Evolutionary conservation across 2,113 vertebrate species (phyloP).

Genomic region (Pandion haliaetus): DNA sequence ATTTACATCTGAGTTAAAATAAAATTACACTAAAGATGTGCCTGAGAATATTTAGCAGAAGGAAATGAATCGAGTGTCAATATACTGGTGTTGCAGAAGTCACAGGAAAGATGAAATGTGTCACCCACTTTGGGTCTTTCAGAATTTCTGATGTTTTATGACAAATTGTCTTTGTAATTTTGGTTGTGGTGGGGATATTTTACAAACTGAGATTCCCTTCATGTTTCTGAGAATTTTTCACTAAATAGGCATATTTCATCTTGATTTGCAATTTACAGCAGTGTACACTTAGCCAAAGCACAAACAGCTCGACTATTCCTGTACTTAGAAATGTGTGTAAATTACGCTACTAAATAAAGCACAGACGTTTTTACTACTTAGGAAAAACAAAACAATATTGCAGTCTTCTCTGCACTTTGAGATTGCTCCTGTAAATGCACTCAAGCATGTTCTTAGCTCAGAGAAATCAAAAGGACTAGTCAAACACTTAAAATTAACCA

Average conservation of each 20-base stretch:
- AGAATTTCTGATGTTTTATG: not conserved
- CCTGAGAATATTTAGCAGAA: not conserved
- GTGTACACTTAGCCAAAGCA: not conserved
- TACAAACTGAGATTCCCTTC: not conserved
- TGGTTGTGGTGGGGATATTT: not conserved
- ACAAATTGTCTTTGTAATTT: not conserved
- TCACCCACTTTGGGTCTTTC: not conserved
- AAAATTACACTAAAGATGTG: not conserved
- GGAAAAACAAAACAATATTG: slow-evolving; percentile 15
- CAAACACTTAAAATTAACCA: slow-evolving; percentile 4
- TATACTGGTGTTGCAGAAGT: not conserved
- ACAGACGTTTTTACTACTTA: not conserved
- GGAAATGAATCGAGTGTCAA: not conserved
- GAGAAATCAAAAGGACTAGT: slow-evolving; percentile 24
- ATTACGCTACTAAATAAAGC: slow-evolving; percentile 1
- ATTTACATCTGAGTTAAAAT: not conserved
- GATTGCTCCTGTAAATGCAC: not conserved
- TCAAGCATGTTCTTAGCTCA: not conserved
- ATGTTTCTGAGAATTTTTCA: not conserved
- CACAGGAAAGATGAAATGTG: not conserved
- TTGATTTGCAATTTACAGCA: not conserved
- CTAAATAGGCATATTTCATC: not conserved
- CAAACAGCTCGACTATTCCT: not conserved
- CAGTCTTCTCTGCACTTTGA: not conserved
- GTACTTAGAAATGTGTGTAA: slow-evolving; percentile 1